phyloP scores from a whole-genome alignment of 2,797 vertebrate genomes.

The Acanthurus lineatus region DNA sequence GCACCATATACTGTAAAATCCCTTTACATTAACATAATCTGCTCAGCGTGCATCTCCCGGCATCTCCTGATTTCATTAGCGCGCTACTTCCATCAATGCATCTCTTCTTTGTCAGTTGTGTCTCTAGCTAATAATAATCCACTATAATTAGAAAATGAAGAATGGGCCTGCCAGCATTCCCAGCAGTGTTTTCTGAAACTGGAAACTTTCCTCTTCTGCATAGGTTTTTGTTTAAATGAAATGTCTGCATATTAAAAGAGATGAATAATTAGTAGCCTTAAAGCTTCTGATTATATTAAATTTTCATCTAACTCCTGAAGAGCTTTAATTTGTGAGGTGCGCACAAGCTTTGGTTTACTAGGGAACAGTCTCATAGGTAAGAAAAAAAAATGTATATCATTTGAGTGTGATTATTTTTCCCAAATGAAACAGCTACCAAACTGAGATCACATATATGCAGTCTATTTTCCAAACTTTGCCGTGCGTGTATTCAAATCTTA shows the following conservation, averaged over 20 bases:
- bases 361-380: conserved; percentile 22
- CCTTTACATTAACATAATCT: conserved; percentile 52
- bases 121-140: conserved; percentile 83
- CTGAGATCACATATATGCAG: conserved; percentile 30
- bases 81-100: conserved; percentile 72
- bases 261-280: conserved; percentile 76
- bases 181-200: conserved; percentile 76
- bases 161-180: conserved; percentile 77
- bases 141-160: conserved; percentile 81
- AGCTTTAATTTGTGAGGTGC: conserved; percentile 65
- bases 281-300: conserved; percentile 66
- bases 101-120: conserved; percentile 71
- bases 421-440: conserved; percentile 42
- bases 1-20: conserved; percentile 36
- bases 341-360: conserved; percentile 47
- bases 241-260: conserved; percentile 73
- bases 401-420: conserved; percentile 38
- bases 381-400: conserved; percentile 25
- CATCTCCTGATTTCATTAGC: conserved; percentile 79
- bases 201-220: conserved; percentile 66
- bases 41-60: conserved; percentile 64
- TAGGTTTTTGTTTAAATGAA: conserved; percentile 81
- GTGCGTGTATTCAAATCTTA: conserved; percentile 24
- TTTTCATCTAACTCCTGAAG: conserved; percentile 65
- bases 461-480: conserved; percentile 31